Conservation (phyloP, 2,113 vertebrate species). For the Azemiops feae region DNA sequence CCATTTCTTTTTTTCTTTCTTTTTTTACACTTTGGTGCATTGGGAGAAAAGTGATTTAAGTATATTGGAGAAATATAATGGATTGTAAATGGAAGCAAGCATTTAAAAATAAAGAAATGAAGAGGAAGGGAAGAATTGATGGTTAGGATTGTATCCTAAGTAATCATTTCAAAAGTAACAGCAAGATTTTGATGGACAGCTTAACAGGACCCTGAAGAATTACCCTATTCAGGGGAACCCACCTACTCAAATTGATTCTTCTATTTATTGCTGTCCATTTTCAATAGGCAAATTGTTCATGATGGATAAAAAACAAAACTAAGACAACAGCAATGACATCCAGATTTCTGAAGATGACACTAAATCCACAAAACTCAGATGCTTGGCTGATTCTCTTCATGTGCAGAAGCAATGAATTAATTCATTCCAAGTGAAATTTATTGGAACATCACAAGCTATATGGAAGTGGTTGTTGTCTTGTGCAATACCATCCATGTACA, state of each 20-base stretch:
- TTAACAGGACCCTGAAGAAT: neutral
- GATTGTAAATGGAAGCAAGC: neutral
- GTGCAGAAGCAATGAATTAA: neutral
- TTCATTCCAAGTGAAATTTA: neutral
- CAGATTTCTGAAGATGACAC: neutral
- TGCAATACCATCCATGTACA: neutral
- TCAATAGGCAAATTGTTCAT: neutral
- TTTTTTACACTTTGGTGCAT: neutral
- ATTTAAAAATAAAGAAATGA: neutral
- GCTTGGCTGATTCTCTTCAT: neutral
- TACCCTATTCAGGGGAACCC: neutral
- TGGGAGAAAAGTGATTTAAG: constrained; percentile 3
- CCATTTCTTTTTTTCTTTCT: neutral
- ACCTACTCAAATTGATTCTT: constrained; percentile 2
- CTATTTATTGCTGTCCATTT: constrained; percentile 4
- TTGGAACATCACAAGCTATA: neutral
- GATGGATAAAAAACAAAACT: neutral
- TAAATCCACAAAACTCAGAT: neutral
- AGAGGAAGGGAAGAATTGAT: neutral
- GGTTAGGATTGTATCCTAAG: neutral
- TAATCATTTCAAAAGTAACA: neutral
- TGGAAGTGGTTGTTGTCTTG: neutral
- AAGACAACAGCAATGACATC: neutral
- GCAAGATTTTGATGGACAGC: neutral
- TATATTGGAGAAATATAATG: neutral